These are phyloP conservation scores for Melieria crassipennis DNA, from an alignment of 2,888 invertebrate genomes.

Conservation along the genomic window DNA sequence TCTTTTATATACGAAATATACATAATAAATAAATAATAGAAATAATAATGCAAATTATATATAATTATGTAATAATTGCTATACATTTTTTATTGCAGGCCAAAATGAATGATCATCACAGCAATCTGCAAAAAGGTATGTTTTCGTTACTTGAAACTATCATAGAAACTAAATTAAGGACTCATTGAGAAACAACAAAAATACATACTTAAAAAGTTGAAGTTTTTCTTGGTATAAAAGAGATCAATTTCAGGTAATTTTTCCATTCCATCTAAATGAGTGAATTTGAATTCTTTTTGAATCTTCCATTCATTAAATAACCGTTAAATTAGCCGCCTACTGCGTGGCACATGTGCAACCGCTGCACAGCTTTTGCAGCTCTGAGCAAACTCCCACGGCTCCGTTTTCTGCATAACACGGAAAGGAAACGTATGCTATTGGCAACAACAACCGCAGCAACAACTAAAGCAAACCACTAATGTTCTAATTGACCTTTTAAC, in stretches of 20 bases:
- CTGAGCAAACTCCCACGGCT: constrained; percentile 25
- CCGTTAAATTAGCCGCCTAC: too few relatives aligned
- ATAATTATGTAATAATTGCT: background rate
- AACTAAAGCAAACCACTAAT: constrained; percentile 1
- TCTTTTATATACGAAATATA: too few relatives aligned
- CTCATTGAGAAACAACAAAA: too few relatives aligned
- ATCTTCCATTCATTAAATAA: too few relatives aligned
- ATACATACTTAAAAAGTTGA: background rate
- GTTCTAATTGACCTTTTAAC: background rate
- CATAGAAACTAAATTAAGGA: too few relatives aligned
- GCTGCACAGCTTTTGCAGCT: background rate
- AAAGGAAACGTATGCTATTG: background rate
- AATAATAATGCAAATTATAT: too few relatives aligned
- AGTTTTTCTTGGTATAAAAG: background rate
- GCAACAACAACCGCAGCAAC: constrained; percentile 14
- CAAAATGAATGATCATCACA: constrained; percentile 67
- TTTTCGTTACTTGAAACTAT: too few relatives aligned
- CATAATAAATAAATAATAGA: too few relatives aligned
- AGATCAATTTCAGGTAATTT: too few relatives aligned
- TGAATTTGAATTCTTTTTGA: too few relatives aligned
- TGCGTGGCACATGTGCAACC: too few relatives aligned
- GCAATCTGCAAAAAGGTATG: constrained; percentile 66
- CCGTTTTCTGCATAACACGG: background rate
- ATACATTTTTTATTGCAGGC: constrained; percentile 54
- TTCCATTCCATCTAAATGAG: too few relatives aligned